Evolutionary conservation across 1,140 invertebrate species (phyloP).

Genomic region (Sarcophaga peregrina): DNA sequence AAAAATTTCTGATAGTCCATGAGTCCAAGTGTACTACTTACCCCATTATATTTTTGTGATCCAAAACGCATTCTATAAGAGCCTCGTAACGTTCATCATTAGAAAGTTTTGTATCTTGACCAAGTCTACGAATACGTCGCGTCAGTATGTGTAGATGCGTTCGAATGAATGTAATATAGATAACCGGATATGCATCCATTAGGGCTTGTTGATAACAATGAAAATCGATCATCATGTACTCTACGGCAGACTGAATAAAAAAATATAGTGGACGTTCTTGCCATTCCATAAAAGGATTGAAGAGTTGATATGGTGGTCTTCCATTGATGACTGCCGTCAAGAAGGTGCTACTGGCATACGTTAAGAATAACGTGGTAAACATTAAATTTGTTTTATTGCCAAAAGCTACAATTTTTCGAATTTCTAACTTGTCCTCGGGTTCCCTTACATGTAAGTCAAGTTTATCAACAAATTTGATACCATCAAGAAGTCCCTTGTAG

Average conservation of each 20-base stretch:
- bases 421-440: slow-evolving; percentile 41
- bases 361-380: slow-evolving; percentile 41
- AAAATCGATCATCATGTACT: slow-evolving; percentile 51
- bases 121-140: slow-evolving; percentile 40
- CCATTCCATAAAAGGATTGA: slow-evolving; percentile 38
- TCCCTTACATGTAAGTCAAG: slow-evolving; percentile 42
- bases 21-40: slow-evolving; percentile 31
- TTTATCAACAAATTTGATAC: slow-evolving; percentile 42
- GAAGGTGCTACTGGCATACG: slow-evolving; percentile 45
- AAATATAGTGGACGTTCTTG: slow-evolving; percentile 25
- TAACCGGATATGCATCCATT: slow-evolving; percentile 51
- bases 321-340: slow-evolving; percentile 47
- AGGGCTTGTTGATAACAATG: slow-evolving; percentile 51
- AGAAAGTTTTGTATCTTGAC: neutral
- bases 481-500: slow-evolving; percentile 32
- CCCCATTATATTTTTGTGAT: slow-evolving; percentile 49
- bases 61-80: slow-evolving; percentile 48
- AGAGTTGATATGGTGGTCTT: slow-evolving; percentile 45
- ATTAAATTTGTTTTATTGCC: slow-evolving; percentile 49
- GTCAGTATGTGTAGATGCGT: slow-evolving; percentile 48
- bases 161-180: slow-evolving; percentile 49
- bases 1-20: too few relatives aligned
- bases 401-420: slow-evolving; percentile 43
- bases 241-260: slow-evolving; percentile 47
- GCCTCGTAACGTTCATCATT: slow-evolving; percentile 47